These are phyloP conservation scores for Cantharis rustica DNA, from an alignment of 2,888 invertebrate species.

Conservation along the genomic window DNA sequence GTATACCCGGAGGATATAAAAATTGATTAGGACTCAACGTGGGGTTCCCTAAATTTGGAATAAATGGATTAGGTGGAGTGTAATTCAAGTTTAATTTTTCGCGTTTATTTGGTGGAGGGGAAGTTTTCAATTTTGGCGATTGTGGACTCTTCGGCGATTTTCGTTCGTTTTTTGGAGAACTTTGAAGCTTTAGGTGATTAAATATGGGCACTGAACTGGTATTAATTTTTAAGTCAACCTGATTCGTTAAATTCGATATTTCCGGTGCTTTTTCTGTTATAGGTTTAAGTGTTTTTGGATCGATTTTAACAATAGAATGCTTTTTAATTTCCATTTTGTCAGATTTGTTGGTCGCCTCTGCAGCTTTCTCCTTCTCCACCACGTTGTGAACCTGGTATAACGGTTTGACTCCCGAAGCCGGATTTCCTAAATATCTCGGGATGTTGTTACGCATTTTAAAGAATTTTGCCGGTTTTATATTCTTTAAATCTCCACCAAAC, in stretches of 20 bases:
- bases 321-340: conserved; percentile 51
- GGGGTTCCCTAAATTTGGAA: conserved; percentile 53
- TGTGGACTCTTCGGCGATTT: conserved; percentile 52
- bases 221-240: conserved; percentile 50
- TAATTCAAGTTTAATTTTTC: conserved; percentile 50
- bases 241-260: conserved; percentile 46
- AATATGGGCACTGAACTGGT: conserved; percentile 56
- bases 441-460: conserved; percentile 63
- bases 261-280: conserved; percentile 55
- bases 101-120: conserved; percentile 37
- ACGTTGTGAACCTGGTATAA: conserved; percentile 59
- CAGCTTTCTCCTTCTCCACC: conserved; percentile 52
- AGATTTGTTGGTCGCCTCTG: conserved; percentile 25
- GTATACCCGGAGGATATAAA: conserved; percentile 46
- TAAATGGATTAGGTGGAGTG: conserved; percentile 55
- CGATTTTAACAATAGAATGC: conserved; percentile 59
- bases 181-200: conserved; percentile 54
- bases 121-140: conserved; percentile 45
- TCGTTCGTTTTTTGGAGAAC: conserved; percentile 48
- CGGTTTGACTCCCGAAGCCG: conserved; percentile 65
- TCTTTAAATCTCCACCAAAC: conserved; percentile 45
- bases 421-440: conserved; percentile 62
- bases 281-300: conserved; percentile 64
- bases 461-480: conserved; percentile 59
- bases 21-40: conserved; percentile 53